Evolutionary conservation across 2,888 invertebrate genomes (phyloP).

Genomic region (Cephus rjabovi): DNA sequence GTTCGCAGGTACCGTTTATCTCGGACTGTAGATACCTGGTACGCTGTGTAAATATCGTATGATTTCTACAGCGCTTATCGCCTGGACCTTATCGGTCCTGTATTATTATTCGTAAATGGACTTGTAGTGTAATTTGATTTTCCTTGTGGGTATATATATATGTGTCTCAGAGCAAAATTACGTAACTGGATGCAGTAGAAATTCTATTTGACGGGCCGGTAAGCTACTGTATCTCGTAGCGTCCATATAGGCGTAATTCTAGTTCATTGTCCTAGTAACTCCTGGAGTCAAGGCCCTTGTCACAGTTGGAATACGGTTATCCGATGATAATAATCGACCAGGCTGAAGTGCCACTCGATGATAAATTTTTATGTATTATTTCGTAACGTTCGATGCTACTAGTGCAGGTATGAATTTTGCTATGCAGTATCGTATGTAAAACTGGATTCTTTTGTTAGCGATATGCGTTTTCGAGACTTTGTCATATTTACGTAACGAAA

Average conservation of each 20-base stretch:
- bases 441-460: background rate
- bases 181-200: background rate
- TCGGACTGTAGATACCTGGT: background rate
- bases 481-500: background rate
- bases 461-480: too few species aligned
- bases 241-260: background rate
- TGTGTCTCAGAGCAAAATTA: background rate
- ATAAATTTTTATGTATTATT: background rate
- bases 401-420: background rate
- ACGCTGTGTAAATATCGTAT: background rate
- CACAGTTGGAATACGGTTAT: background rate
- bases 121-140: background rate
- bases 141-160: background rate
- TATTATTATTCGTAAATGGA: background rate
- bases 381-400: background rate
- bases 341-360: background rate
- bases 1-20: background rate
- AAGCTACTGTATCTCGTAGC: background rate
- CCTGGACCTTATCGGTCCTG: background rate
- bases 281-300: constrained; percentile 30
- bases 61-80: background rate
- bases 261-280: constrained; percentile 37
- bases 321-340: background rate
- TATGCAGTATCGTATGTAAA: background rate
- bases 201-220: background rate